Conservation (phyloP, 2,888 invertebrate species). For the Reticulitermes lucifugus region DNA sequence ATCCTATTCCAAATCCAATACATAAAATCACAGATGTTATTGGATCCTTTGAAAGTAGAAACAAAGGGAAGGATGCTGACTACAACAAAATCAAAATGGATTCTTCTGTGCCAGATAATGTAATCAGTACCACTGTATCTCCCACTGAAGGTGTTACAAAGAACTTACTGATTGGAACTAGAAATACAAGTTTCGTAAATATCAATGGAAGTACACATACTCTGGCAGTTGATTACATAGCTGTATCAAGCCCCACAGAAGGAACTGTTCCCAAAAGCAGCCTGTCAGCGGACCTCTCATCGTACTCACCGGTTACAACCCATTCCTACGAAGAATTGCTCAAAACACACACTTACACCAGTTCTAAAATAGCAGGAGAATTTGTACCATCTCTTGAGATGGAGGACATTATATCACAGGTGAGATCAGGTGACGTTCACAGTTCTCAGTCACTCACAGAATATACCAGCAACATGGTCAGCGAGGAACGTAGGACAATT, state of each 20-base stretch:
- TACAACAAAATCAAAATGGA: too few relatives aligned
- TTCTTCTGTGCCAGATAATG: too few relatives aligned
- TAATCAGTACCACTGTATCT: background rate
- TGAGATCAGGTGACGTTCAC: background rate
- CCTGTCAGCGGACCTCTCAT: too few relatives aligned
- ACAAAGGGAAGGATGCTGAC: too few relatives aligned
- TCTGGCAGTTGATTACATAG: too few relatives aligned
- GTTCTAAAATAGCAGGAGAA: background rate
- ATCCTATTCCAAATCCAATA: background rate
- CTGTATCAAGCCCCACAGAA: too few relatives aligned
- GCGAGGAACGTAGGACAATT: background rate
- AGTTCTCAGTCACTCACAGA: background rate
- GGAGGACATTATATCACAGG: background rate
- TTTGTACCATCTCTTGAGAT: background rate
- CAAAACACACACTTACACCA: background rate
- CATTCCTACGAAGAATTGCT: background rate
- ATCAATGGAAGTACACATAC: too few relatives aligned
- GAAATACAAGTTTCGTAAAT: too few relatives aligned
- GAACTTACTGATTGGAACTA: too few relatives aligned
- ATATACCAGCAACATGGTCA: background rate
- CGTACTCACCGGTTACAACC: background rate
- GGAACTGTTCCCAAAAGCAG: too few relatives aligned
- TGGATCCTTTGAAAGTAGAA: too few relatives aligned
- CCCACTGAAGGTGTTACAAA: background rate
- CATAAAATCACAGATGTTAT: too few relatives aligned